Evolutionary conservation across 2,113 vertebrate species (phyloP), one percentile per base, ranked within the genome.

Genomic region (Agelaius phoeniceus): DNA sequence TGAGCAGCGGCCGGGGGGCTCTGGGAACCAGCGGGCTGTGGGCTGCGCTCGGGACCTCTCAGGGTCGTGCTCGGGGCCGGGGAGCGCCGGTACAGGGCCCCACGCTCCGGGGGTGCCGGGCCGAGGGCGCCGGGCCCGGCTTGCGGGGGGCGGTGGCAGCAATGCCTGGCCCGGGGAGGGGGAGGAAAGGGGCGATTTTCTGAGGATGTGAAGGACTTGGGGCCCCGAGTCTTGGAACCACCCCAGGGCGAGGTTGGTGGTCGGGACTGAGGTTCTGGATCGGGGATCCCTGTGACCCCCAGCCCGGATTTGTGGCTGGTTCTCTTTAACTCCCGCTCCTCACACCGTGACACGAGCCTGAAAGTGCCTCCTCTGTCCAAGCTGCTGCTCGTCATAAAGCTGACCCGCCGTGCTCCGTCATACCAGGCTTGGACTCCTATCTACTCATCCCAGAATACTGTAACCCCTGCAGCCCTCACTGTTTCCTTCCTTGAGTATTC

Each of bases 351-450:
- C 17, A 37, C 12, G 7, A 19, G 4, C 4, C 24, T 31, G 15
- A 7, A 28, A 20, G 52, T 3, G 35, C 37, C 55, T 35, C 5
- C 11, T 33, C 31, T 33, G 41, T 12, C 57, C 51, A 1, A 23
- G 15, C 27, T 15, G 3, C 37, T 41, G 41, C 58, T 68, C 4
- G 0, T 22, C 4, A 0, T 13, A 21, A 41, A 69, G 6, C 23
- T 3, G 28, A 11, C 30, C 46, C 1, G 0, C 58, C 10, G 6
- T 10, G 4, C 48, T 28, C 41, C 15, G 2, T 41, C 5, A 0
- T 10, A 7, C 13, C 11, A 0, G 5, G 3, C 39, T 51, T 30
- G 43, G 55, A 2, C 13, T 71, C 49, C 10, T 11, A 0, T 8
- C 14, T 68, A 0, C 10, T 67, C 0, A 2, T 58, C n/a, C 54